Evolutionary conservation across 2,113 vertebrate genomes (phyloP).

Genomic region (Anseranas semipalmata): DNA sequence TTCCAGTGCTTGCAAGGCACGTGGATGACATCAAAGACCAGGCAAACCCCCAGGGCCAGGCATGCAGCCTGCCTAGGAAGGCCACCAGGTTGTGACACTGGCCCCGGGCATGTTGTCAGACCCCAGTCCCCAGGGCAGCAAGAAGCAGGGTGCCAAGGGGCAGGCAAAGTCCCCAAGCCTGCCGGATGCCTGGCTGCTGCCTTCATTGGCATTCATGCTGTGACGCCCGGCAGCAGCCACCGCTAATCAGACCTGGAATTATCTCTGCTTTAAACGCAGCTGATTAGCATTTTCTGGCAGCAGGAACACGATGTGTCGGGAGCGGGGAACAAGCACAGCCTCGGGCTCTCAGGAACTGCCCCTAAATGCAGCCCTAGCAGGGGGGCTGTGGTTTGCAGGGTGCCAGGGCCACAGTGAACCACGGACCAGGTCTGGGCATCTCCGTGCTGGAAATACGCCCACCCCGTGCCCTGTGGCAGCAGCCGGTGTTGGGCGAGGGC

Average conservation of each 20-base stretch:
- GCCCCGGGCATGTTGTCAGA: background rate
- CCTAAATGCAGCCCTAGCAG: background rate
- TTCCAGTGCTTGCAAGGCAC: background rate
- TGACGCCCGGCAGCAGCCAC: background rate
- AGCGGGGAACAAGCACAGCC: background rate
- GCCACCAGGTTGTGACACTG: background rate
- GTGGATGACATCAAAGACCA: background rate
- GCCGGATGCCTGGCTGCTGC: rapidly evolving
- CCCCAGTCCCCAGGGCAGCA: background rate
- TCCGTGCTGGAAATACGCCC: rapidly evolving
- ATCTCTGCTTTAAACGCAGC: constrained; percentile 31
- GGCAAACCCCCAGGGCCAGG: background rate
- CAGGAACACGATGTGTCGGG: background rate
- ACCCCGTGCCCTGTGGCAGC: background rate
- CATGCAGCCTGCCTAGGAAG: background rate
- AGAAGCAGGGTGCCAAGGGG: background rate
- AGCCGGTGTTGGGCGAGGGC: rapidly evolving
- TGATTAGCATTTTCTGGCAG: constrained; percentile 61
- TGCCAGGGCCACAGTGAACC: background rate
- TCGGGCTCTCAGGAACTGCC: background rate
- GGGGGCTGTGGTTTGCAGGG: rapidly evolving
- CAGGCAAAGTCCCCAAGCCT: background rate
- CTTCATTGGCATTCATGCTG: constrained; percentile 27
- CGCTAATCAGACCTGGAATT: constrained; percentile 61
- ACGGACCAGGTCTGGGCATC: background rate